Evolutionary conservation across 2,888 invertebrate species (phyloP).

Genomic region (Rhagium mordax): DNA sequence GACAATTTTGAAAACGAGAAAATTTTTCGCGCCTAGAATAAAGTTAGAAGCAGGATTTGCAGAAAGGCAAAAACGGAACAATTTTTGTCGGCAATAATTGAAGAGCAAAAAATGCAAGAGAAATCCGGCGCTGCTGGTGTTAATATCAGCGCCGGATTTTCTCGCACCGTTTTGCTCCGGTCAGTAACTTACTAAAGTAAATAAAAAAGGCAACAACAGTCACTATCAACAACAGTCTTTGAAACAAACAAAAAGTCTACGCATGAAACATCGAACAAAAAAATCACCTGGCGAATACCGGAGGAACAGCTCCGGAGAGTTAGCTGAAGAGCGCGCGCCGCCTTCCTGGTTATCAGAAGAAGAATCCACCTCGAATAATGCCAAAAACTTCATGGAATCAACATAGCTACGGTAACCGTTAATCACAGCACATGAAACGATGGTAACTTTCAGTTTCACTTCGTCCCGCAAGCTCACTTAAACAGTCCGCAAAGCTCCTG

Average conservation of each 20-base stretch:
- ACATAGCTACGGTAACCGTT: slow-evolving; percentile 18
- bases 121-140: neutral
- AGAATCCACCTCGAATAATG: slow-evolving; percentile 67
- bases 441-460: slow-evolving; percentile 30
- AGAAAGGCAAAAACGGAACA: too few species aligned
- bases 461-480: neutral
- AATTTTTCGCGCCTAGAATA: too few species aligned
- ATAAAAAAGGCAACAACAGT: slow-evolving; percentile 10
- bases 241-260: slow-evolving; percentile 10
- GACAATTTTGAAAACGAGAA: too few species aligned
- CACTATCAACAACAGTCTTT: slow-evolving; percentile 16
- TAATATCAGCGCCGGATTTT: neutral
- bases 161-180: neutral
- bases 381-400: slow-evolving; percentile 54
- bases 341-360: slow-evolving; percentile 63
- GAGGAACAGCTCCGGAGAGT: slow-evolving; percentile 61
- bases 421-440: slow-evolving; percentile 38
- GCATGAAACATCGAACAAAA: slow-evolving; percentile 52
- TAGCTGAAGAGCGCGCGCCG: slow-evolving; percentile 63
- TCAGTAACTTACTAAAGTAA: neutral
- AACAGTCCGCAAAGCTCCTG: neutral
- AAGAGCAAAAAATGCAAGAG: neutral
- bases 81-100: neutral
- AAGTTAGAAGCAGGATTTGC: too few species aligned
- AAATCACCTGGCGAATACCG: slow-evolving; percentile 66